phyloP scores from a whole-genome alignment of 2,113 vertebrate genomes.

The Malurus alboscapulatus region DNA sequence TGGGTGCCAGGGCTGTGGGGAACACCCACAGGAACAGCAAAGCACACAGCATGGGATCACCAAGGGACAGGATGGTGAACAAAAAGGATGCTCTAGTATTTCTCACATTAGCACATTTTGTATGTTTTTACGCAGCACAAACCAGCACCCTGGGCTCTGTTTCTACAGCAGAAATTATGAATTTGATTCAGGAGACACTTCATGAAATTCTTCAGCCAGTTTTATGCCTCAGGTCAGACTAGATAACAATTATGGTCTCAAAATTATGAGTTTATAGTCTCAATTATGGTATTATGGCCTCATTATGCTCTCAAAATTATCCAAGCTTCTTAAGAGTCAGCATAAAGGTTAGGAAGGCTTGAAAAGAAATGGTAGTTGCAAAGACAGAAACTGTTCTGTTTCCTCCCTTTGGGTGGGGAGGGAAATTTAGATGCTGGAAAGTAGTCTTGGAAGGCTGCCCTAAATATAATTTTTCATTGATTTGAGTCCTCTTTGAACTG shows the following conservation, averaged over 20 bases:
- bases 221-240: slow-evolving; percentile 10
- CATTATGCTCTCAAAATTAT: slow-evolving; percentile 26
- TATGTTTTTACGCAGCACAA: neutral
- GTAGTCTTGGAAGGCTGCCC: neutral
- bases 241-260: neutral
- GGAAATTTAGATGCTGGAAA: neutral
- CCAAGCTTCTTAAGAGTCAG: neutral
- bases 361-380: neutral
- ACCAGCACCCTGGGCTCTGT: neutral
- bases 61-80: neutral
- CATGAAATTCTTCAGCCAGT: neutral
- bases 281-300: neutral
- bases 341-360: neutral
- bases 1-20: neutral
- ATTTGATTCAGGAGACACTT: slow-evolving; percentile 17
- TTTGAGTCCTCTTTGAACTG: neutral
- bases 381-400: neutral
- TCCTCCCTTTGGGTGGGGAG: neutral
- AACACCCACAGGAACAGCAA: neutral
- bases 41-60: neutral
- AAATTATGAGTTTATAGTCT: slow-evolving; percentile 25
- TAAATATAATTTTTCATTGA: neutral
- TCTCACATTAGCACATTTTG: neutral
- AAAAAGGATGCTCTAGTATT: neutral
- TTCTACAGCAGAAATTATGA: neutral